A percentile compares a stretch with the other conserved stretches of the same genome.
These are phyloP conservation scores for Rhimphoctona megacephalus DNA, from an alignment of 2,888 invertebrate species.

Conservation along the genomic window DNA sequence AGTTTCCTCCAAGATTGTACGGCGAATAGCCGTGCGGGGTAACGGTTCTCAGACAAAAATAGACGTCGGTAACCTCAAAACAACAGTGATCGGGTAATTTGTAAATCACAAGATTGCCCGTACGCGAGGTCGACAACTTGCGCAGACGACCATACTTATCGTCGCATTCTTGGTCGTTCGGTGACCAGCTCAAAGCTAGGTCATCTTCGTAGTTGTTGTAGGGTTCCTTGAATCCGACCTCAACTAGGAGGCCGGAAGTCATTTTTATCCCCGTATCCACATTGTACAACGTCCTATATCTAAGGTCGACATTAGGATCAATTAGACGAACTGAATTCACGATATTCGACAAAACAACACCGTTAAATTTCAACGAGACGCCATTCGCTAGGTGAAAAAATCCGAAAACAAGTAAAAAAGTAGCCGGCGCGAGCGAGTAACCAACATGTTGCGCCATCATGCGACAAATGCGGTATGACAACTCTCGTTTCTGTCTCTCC, in stretches of 20 bases:
- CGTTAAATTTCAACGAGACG: constrained; percentile 66
- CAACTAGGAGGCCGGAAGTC: constrained; percentile 67
- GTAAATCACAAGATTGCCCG: constrained; percentile 73
- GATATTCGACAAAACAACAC: constrained; percentile 53
- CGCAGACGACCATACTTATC: constrained; percentile 67
- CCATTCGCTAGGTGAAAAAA: constrained; percentile 75
- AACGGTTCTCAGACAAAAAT: constrained; percentile 78
- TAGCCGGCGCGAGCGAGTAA: constrained; percentile 78
- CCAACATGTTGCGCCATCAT: constrained; percentile 83
- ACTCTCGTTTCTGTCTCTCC: constrained; percentile 70
- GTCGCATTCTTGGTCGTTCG: constrained; percentile 70
- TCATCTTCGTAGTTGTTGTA: constrained; percentile 61
- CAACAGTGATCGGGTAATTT: constrained; percentile 71
- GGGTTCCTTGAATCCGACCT: constrained; percentile 75
- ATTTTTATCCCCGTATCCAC: constrained; percentile 6
- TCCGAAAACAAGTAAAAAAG: constrained; percentile 78
- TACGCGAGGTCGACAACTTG: constrained; percentile 67
- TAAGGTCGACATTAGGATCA: constrained; percentile 29
- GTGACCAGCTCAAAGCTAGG: constrained; percentile 76
- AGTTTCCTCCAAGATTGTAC: constrained; percentile 77
- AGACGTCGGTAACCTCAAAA: constrained; percentile 77
- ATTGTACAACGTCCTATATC: constrained; percentile 28
- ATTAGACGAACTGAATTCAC: constrained; percentile 72
- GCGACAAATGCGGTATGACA: constrained; percentile 80
- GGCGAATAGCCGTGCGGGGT: constrained; percentile 71